A percentile compares a stretch with the other conserved stretches of the same genome.
These are phyloP conservation scores for Whitmania pigra DNA, from an alignment of 1,140 invertebrate species.

Conservation along the genomic window DNA sequence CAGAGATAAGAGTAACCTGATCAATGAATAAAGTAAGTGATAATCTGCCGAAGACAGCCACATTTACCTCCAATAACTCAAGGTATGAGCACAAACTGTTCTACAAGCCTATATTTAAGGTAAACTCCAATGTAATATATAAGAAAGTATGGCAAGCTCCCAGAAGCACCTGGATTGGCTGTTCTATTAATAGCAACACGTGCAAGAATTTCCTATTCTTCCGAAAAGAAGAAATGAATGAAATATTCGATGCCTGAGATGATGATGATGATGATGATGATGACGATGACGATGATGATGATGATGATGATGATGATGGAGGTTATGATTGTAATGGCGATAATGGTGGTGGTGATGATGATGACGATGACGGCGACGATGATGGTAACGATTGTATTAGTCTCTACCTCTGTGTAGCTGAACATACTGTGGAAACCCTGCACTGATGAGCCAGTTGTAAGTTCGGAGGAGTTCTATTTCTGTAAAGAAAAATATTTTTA, in stretches of 20 bases:
- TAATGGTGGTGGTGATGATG: not conserved
- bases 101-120: too few relatives aligned
- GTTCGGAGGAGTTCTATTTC: not conserved
- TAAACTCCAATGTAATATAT: too few relatives aligned
- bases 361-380: not conserved
- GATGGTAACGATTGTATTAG: not conserved
- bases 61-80: too few relatives aligned
- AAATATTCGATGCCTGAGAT: not conserved
- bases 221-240: not conserved
- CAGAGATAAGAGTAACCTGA: too few relatives aligned
- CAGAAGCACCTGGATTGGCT: not conserved
- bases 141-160: not conserved
- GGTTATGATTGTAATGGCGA: not conserved
- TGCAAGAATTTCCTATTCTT: not conserved
- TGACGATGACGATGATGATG: not conserved
- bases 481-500: not conserved
- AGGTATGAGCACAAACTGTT: too few relatives aligned
- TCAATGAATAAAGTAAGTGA: too few relatives aligned
- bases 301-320: not conserved
- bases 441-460: conserved; percentile 6
- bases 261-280: not conserved
- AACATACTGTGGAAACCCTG: conserved; percentile 6
- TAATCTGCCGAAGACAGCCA: too few relatives aligned
- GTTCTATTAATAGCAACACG: not conserved
- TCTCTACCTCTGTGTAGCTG: not conserved